Conservation (phyloP, 2,113 vertebrate species). For the Taxidea taxus region DNA sequence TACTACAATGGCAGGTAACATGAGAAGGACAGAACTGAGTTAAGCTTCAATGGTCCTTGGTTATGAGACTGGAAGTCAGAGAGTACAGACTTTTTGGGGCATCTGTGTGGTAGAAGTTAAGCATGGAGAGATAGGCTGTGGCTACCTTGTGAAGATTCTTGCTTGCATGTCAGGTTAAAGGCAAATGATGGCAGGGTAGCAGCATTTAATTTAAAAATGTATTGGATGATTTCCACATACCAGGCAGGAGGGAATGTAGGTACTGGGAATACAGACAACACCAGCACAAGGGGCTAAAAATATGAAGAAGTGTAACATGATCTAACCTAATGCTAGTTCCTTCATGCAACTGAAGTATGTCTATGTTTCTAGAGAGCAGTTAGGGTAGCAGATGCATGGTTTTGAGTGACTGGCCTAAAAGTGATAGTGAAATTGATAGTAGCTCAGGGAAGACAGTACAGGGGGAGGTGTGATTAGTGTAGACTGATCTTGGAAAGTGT, state of each 20-base stretch:
- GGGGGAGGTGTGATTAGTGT: not conserved
- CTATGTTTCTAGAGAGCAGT: not conserved
- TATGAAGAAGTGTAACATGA: not conserved
- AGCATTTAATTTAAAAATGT: not conserved
- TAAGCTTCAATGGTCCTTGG: slow-evolving; percentile 12
- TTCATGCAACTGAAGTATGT: not conserved
- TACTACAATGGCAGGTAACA: not conserved
- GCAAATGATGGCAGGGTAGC: not conserved
- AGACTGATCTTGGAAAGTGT: not conserved
- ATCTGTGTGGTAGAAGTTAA: slow-evolving; percentile 15
- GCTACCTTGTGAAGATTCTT: not conserved
- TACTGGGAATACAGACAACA: not conserved
- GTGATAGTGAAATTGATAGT: not conserved
- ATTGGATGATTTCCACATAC: not conserved
- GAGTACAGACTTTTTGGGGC: not conserved
- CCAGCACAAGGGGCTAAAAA: not conserved
- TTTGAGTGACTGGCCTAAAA: slow-evolving; percentile 3
- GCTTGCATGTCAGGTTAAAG: not conserved
- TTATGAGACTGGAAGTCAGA: not conserved
- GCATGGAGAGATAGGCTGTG: not conserved
- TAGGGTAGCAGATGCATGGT: not conserved
- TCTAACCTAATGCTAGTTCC: not conserved
- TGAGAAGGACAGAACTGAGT: not conserved
- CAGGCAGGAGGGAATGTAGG: not conserved
- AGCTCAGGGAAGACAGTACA: not conserved